These are phyloP conservation scores for Siniperca undulata DNA, from an alignment of 2,797 vertebrate species.

Conservation along the genomic window DNA sequence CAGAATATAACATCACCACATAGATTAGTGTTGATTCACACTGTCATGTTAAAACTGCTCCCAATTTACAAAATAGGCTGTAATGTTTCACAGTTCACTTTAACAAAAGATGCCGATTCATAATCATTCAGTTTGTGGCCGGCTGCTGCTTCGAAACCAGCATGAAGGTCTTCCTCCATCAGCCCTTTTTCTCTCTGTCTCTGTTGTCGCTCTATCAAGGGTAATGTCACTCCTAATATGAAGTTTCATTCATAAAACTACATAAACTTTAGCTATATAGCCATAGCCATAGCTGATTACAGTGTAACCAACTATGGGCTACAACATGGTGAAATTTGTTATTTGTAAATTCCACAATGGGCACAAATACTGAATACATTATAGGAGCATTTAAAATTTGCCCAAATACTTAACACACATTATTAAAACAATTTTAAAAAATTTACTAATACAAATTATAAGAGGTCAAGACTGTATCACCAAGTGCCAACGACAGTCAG, in stretches of 20 bases:
- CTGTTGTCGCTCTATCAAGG: not conserved
- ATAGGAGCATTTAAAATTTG: too few relatives aligned
- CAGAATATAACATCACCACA: not conserved
- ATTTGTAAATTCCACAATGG: not conserved
- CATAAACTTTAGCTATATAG: not conserved
- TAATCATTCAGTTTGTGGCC: not conserved
- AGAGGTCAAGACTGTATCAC: not conserved
- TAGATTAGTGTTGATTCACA: not conserved
- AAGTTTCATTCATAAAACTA: conserved; percentile 8
- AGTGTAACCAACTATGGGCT: not conserved
- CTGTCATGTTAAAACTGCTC: not conserved
- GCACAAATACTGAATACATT: not conserved
- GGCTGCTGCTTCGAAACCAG: not conserved
- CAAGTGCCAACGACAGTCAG: not conserved
- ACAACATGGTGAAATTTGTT: conserved; percentile 3
- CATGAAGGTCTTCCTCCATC: not conserved
- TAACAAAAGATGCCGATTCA: not conserved
- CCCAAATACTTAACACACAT: not conserved
- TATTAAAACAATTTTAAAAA: not conserved
- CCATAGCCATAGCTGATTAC: not conserved
- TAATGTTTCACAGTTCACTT: conserved; percentile 1
- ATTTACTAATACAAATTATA: not conserved
- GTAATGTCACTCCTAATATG: not conserved
- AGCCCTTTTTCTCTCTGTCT: conserved; percentile 11
- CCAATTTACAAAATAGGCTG: conserved; percentile 11